These are phyloP conservation scores for Porites divaricata DNA, from an alignment of 92 coral and sea anemone species.

Conservation along the genomic window DNA sequence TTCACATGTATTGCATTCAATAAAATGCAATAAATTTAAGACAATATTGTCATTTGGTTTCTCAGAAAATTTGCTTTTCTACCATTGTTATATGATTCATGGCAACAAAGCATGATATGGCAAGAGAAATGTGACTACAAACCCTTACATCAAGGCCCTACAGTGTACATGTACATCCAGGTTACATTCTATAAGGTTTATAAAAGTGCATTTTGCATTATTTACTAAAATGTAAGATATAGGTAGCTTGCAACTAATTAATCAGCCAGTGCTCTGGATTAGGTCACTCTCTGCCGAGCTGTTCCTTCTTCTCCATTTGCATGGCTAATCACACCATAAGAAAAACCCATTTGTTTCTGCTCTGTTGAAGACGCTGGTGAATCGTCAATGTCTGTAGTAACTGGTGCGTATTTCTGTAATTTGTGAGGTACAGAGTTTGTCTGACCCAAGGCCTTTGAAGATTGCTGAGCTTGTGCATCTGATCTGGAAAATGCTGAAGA, in stretches of 20 bases:
- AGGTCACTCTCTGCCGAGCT: not conserved
- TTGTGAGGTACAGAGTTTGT: not conserved
- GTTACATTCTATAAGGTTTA: not conserved
- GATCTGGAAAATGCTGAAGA: constrained; percentile 56
- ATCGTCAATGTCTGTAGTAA: not conserved
- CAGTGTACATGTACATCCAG: no score
- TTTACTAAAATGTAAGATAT: not conserved
- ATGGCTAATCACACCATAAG: constrained; percentile 5
- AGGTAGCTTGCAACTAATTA: not conserved
- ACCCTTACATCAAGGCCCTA: no score
- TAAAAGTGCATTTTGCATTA: no score
- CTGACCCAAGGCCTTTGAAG: not conserved
- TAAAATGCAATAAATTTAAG: no score
- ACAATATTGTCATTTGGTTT: no score
- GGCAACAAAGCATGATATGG: no score
- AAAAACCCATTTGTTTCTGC: not conserved
- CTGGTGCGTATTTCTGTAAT: constrained; percentile 7
- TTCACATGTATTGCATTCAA: no score
- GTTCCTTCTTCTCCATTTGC: constrained; percentile 6
- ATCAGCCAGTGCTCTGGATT: not conserved
- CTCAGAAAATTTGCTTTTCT: no score
- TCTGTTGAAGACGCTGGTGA: constrained; percentile 1
- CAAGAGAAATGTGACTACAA: no score
- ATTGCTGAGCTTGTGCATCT: constrained; percentile 1
- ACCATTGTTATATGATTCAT: no score